A percentile compares a stretch with the other conserved stretches of the same genome.
These are phyloP conservation scores for Lepidochitona cinerea DNA, from an alignment of 2,888 invertebrate species.

Conservation along the genomic window DNA sequence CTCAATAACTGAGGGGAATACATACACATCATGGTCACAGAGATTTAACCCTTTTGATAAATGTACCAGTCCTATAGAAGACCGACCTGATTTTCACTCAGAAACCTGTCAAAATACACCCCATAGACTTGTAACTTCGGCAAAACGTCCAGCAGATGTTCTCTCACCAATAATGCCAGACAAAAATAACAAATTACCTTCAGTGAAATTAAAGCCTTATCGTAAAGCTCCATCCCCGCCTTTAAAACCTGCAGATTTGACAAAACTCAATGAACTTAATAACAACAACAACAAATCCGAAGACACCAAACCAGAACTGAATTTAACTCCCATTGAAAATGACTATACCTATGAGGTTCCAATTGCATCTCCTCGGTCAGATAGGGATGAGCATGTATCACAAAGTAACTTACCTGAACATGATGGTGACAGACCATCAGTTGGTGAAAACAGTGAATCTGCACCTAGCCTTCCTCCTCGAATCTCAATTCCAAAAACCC, in stretches of 20 bases:
- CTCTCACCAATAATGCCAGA: neutral
- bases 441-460: neutral
- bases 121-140: neutral
- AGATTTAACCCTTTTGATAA: neutral
- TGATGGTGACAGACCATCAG: neutral
- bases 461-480: neutral
- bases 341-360: neutral
- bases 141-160: neutral
- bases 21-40: neutral
- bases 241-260: constrained; percentile 20
- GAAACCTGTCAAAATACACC: too few species aligned
- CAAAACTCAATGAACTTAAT: constrained; percentile 2
- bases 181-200: constrained; percentile 1
- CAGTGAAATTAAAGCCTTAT: constrained; percentile 38
- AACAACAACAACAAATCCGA: neutral
- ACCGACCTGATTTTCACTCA: neutral
- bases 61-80: neutral
- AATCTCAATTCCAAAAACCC: neutral
- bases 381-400: neutral
- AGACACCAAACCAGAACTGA: neutral
- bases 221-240: constrained; percentile 58
- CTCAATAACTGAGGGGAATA: too few species aligned
- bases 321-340: neutral
- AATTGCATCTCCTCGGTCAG: too few species aligned
- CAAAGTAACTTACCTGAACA: neutral